Percentiles rank a stretch among this genome's conserved stretches.
Evolutionary conservation across 1,140 invertebrate species (phyloP).

Genomic region (Calycopis cecrops): DNA sequence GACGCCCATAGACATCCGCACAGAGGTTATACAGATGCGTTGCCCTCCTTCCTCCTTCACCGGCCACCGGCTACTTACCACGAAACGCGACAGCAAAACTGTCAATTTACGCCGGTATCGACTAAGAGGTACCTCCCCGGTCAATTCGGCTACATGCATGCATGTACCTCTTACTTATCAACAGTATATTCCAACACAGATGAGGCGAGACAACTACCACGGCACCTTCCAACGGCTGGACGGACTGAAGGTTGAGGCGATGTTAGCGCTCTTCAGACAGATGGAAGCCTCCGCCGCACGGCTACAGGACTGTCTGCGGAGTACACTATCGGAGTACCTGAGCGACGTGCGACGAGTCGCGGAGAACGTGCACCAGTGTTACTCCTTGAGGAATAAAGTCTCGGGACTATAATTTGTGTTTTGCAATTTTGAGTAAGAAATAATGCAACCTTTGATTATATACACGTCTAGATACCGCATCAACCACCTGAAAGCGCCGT

Average conservation of each 20-base stretch:
- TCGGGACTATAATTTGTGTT: background rate
- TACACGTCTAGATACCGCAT: too few relatives aligned
- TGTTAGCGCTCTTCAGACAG: constrained; percentile 28
- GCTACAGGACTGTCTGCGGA: constrained; percentile 38
- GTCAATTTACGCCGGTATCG: background rate
- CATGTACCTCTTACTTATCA: too few relatives aligned
- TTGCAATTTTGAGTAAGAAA: too few relatives aligned
- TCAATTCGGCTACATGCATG: too few relatives aligned
- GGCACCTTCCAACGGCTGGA: constrained; percentile 38
- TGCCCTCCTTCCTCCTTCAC: too few relatives aligned
- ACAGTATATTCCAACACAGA: constrained; percentile 20
- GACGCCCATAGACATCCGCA: too few relatives aligned
- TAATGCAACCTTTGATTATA: too few relatives aligned
- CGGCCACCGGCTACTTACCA: background rate
- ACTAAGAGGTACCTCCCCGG: too few relatives aligned
- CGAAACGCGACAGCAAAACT: background rate
- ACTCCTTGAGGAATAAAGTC: constrained; percentile 24
- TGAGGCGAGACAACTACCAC: constrained; percentile 44
- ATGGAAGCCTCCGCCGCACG: constrained; percentile 21
- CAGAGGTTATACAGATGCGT: too few relatives aligned
- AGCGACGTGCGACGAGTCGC: constrained; percentile 29
- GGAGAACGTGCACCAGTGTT: constrained; percentile 35
- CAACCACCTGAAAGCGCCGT: too few relatives aligned
- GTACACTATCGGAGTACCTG: constrained; percentile 27
- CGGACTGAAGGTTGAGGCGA: constrained; percentile 31